phyloP scores from a whole-genome alignment of 1,140 invertebrate species.

The Drosophila lacertosa region DNA sequence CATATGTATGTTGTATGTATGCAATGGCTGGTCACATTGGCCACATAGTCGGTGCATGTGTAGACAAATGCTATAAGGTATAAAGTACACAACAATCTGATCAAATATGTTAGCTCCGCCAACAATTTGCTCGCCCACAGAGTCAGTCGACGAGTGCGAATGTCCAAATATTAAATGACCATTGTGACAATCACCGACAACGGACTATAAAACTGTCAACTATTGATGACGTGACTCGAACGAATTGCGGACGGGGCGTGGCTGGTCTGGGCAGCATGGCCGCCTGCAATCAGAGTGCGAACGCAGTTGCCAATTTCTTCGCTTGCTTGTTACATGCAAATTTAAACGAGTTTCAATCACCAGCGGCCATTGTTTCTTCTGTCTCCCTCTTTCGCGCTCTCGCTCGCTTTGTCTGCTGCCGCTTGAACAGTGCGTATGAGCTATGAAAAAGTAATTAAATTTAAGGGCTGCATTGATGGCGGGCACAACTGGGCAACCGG shows the following conservation, averaged over 20 bases:
- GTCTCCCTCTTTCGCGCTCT: conserved; percentile 5
- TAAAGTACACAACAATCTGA: conserved; percentile 31
- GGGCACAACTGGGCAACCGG: conserved; percentile 38
- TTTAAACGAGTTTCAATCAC: conserved; percentile 83
- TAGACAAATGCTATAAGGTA: conserved; percentile 11
- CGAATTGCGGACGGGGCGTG: background rate
- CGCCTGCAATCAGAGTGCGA: conserved; percentile 66
- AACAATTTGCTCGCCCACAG: conserved; percentile 55
- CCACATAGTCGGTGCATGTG: background rate
- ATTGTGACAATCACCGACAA: conserved; percentile 76
- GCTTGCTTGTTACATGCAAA: conserved; percentile 74
- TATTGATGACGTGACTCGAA: conserved; percentile 61
- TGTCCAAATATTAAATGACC: conserved; percentile 79
- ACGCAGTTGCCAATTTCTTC: conserved; percentile 73
- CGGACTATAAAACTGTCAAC: conserved; percentile 80
- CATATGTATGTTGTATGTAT: too few species aligned
- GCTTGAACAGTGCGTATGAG: conserved; percentile 72
- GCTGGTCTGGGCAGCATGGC: conserved; percentile 20
- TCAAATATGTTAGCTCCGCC: conserved; percentile 63
- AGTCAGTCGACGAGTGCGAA: conserved; percentile 28
- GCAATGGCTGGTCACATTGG: too few species aligned
- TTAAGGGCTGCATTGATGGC: conserved; percentile 61
- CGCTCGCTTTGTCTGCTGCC: conserved; percentile 17
- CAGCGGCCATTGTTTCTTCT: conserved; percentile 49
- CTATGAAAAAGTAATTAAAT: conserved; percentile 84